phyloP scores from a whole-genome alignment of 2,113 vertebrate species.

The Eurypyga helias region DNA sequence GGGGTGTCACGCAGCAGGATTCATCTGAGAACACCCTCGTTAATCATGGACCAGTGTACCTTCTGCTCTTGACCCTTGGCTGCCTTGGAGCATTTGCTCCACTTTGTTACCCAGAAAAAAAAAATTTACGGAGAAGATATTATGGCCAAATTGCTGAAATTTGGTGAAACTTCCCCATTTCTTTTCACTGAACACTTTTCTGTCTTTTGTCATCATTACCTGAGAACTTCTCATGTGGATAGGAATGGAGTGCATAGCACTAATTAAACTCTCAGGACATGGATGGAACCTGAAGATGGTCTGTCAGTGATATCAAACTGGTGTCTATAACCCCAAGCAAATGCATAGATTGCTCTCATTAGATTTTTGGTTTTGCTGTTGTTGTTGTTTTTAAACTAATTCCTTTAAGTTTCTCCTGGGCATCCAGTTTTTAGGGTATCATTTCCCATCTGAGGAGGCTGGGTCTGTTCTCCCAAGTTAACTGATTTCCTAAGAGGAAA shows the following conservation, averaged over 20 bases:
- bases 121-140: neutral
- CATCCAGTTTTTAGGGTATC: neutral
- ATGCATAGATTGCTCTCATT: neutral
- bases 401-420: neutral
- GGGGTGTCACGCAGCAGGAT: neutral
- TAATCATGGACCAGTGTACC: neutral
- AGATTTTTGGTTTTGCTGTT: neutral
- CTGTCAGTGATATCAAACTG: neutral
- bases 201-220: neutral
- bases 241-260: neutral
- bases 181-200: neutral
- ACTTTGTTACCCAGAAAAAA: neutral
- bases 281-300: neutral
- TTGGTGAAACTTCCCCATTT: neutral
- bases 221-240: neutral
- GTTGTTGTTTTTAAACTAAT: neutral
- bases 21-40: neutral
- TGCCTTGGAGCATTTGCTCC: neutral
- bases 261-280: slow-evolving; percentile 23
- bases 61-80: neutral
- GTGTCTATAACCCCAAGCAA: neutral
- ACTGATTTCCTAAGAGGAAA: slow-evolving; percentile 28
- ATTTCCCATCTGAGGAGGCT: neutral
- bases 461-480: neutral
- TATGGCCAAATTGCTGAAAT: neutral